These are phyloP conservation scores for Alloplasta piceator DNA, from an alignment of 2,888 invertebrate species.

Conservation along the genomic window DNA sequence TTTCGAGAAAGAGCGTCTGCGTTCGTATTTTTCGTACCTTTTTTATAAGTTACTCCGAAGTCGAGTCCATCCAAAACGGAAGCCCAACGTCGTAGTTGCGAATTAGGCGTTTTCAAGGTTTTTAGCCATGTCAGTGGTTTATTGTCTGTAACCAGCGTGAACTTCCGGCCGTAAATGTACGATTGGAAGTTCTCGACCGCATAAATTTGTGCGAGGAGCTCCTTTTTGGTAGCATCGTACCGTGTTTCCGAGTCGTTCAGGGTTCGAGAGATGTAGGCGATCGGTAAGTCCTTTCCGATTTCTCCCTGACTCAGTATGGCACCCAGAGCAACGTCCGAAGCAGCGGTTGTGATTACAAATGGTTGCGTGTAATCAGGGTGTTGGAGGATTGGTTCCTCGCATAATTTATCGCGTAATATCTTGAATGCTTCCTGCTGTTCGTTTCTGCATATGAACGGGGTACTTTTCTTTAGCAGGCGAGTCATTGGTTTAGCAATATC, in stretches of 20 bases:
- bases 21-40: neutral
- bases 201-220: slow-evolving; percentile 14
- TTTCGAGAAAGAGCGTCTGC: slow-evolving; percentile 2
- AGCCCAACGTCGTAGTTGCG: neutral
- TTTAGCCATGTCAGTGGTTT: neutral
- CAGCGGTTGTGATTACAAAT: slow-evolving; percentile 70
- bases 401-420: too few species aligned
- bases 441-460: slow-evolving; percentile 58
- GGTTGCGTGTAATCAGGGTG: slow-evolving; percentile 66
- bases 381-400: neutral
- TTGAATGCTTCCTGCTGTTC: slow-evolving; percentile 63
- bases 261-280: slow-evolving; percentile 56
- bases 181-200: too few species aligned
- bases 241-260: slow-evolving; percentile 61
- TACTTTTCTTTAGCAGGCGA: slow-evolving; percentile 66
- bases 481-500: slow-evolving; percentile 70
- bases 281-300: slow-evolving; percentile 45
- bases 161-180: too few species aligned
- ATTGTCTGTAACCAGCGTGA: too few species aligned
- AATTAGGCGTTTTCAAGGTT: neutral
- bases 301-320: too few species aligned
- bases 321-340: neutral
- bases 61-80: neutral
- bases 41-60: neutral
- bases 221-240: slow-evolving; percentile 44